phyloP scores from a whole-genome alignment of 2,888 invertebrate species.

The Leuctra nigra region DNA sequence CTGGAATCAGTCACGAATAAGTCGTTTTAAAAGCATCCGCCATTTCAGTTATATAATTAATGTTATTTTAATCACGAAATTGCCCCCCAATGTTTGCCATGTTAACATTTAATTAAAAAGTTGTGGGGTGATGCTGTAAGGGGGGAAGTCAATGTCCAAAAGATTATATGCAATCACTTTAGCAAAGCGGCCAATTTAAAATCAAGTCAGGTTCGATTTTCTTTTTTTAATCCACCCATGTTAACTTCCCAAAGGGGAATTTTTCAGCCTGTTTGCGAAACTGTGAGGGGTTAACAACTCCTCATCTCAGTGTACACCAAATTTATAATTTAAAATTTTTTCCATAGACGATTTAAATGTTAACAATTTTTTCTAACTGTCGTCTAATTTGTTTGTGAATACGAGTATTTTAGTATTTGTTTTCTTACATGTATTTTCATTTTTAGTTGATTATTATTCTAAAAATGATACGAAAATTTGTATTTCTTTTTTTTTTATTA shows the following conservation, averaged over 20 bases:
- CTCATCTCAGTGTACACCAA: too few species aligned
- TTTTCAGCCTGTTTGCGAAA: conserved; percentile 17
- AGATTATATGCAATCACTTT: conserved; percentile 24
- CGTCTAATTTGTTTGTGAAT: too few species aligned
- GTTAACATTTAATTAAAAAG: conserved; percentile 11
- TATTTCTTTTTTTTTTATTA: too few species aligned
- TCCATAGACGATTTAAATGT: too few species aligned
- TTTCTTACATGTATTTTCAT: too few species aligned
- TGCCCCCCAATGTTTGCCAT: not conserved
- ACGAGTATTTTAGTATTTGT: too few species aligned
- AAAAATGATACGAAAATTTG: too few species aligned
- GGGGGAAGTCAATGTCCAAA: not conserved
- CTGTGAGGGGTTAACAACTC: too few species aligned
- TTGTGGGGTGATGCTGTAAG: not conserved
- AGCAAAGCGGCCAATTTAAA: conserved; percentile 24
- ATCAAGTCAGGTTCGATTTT: conserved; percentile 13
- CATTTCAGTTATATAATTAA: not conserved
- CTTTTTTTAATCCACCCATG: conserved; percentile 17
- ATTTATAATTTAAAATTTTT: too few species aligned
- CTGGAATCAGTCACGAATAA: not conserved
- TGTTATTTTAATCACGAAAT: not conserved
- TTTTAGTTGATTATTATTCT: too few species aligned
- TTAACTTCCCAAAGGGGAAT: conserved; percentile 18
- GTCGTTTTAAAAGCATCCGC: not conserved
- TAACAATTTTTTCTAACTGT: too few species aligned